Percentiles rank a stretch among this genome's conserved stretches.
Evolutionary conservation across 64 coral and sea anemone genomes (phyloP).

Genomic region (Stichodactyla helianthus): DNA sequence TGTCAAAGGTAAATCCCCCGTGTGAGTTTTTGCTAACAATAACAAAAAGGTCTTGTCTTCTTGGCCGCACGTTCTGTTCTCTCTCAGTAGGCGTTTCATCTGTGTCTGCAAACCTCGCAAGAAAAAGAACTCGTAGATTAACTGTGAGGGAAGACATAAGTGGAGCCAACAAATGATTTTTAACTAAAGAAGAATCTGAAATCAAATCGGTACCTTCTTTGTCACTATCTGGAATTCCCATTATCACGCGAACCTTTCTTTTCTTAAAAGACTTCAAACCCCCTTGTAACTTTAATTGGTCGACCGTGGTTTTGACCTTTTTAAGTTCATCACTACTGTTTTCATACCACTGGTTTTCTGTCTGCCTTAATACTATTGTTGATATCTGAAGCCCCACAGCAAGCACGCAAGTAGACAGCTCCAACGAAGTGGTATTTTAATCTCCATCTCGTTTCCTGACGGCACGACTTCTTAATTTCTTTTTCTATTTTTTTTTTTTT

Average conservation of each 20-base stretch:
- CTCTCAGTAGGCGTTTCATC: neutral
- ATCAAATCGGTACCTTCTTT: neutral
- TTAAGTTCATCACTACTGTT: neutral
- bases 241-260: neutral
- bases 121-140: neutral
- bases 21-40: neutral
- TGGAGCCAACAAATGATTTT: neutral
- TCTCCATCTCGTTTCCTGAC: neutral
- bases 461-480: neutral
- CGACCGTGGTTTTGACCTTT: neutral
- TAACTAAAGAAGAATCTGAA: neutral
- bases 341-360: neutral
- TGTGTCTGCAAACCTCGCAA: neutral
- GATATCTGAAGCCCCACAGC: neutral
- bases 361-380: neutral
- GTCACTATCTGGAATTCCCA: neutral
- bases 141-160: neutral
- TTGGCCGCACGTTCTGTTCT: neutral
- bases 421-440: neutral
- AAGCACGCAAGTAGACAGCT: neutral
- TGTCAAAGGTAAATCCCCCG: neutral
- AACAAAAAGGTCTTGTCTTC: constrained; percentile 1
- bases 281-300: constrained; percentile 13
- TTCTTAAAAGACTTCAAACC: neutral
- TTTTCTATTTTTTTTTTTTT: neutral